Conservation (phyloP, 37 sponge, comb jelly and placozoan species). For the Halichondria panicea region DNA sequence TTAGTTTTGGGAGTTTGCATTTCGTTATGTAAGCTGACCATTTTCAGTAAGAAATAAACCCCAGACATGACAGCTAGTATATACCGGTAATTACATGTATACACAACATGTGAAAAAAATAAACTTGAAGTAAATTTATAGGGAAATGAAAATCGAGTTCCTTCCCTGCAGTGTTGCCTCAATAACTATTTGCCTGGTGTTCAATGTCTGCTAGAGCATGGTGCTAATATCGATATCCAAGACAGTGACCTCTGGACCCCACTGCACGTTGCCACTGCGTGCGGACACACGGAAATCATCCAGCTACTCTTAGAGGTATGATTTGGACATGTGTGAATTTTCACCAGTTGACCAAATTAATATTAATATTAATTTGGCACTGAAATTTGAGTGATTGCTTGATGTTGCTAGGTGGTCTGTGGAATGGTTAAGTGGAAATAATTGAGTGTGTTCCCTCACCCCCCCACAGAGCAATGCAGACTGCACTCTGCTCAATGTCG, state of each 20-base stretch:
- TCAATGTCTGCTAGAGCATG: slow-evolving; percentile 33
- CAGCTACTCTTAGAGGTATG: slow-evolving; percentile 25
- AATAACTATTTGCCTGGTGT: slow-evolving; percentile 29
- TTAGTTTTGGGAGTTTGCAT: too few relatives aligned
- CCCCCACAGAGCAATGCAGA: slow-evolving; percentile 55
- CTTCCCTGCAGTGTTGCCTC: slow-evolving; percentile 38
- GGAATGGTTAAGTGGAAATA: too few relatives aligned
- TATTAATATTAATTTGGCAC: not conserved
- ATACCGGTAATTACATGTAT: not conserved
- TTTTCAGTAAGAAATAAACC: not conserved
- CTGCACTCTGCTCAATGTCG: slow-evolving; percentile 61
- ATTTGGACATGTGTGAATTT: not conserved
- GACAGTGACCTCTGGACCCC: slow-evolving; percentile 79
- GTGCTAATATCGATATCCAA: slow-evolving; percentile 54
- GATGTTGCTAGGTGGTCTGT: too few relatives aligned
- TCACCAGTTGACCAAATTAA: too few relatives aligned
- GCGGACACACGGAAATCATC: slow-evolving; percentile 36
- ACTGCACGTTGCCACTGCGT: slow-evolving; percentile 64
- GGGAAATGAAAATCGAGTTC: not conserved
- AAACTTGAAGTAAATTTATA: too few relatives aligned
- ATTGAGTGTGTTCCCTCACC: slow-evolving; percentile 7
- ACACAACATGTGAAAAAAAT: too few relatives aligned
- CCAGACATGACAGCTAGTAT: not conserved
- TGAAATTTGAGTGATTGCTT: too few relatives aligned
- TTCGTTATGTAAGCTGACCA: too few relatives aligned